phyloP scores from a whole-genome alignment of 2,888 invertebrate genomes.

The Synanthedon formicaeformis region DNA sequence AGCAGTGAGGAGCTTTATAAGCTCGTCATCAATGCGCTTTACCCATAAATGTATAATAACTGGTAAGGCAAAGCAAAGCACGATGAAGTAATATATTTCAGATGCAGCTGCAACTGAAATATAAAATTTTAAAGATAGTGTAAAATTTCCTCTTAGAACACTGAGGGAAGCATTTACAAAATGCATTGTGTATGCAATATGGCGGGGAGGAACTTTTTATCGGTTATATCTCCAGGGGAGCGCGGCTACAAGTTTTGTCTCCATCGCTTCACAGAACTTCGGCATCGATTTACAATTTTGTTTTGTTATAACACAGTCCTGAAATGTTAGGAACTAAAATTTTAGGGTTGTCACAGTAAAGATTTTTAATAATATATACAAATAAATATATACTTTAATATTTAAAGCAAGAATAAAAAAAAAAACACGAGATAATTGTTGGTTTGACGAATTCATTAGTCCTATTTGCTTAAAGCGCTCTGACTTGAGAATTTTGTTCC shows the following conservation, averaged over 20 bases:
- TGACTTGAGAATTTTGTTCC: too few species aligned
- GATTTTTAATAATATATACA: too few species aligned
- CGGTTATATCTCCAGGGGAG: not conserved
- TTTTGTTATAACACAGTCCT: not conserved
- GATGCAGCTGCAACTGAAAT: not conserved
- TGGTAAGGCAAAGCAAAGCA: too few species aligned
- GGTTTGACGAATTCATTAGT: too few species aligned
- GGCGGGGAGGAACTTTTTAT: not conserved
- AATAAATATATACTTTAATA: too few species aligned
- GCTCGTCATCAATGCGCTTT: too few species aligned
- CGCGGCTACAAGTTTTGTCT: not conserved
- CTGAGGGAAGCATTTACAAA: not conserved
- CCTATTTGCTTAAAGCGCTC: too few species aligned
- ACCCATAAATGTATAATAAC: too few species aligned
- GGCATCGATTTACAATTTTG: not conserved
- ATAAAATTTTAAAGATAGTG: not conserved
- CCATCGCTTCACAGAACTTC: not conserved
- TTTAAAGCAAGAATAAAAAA: too few species aligned
- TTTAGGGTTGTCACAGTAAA: not conserved
- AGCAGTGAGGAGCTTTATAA: too few species aligned
- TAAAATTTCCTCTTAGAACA: not conserved
- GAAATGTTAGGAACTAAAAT: not conserved
- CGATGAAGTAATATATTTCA: too few species aligned
- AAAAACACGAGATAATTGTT: too few species aligned
- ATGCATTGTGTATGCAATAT: not conserved